phyloP scores from a whole-genome alignment of 2,113 vertebrate genomes.

The Rallus limicola region DNA sequence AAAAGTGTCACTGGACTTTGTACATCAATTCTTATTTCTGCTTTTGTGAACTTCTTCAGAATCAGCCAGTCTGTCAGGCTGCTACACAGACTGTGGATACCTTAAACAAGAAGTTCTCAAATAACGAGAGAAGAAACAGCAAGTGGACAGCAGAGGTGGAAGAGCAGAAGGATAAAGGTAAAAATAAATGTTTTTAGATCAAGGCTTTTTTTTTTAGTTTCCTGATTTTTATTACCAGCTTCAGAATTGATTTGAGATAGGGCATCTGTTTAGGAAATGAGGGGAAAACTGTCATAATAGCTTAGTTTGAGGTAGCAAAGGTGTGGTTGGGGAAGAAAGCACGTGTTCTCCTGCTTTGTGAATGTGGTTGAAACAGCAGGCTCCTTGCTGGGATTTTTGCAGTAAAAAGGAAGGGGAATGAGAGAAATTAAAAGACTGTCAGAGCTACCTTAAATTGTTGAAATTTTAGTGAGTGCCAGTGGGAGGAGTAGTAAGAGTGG shows the following conservation, averaged over 20 bases:
- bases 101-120: conserved; percentile 57
- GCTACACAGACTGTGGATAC: conserved; percentile 69
- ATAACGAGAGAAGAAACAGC: conserved; percentile 70
- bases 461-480: background rate
- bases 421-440: background rate
- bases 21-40: background rate
- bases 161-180: conserved; percentile 80
- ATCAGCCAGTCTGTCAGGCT: conserved; percentile 68
- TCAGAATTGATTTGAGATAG: background rate
- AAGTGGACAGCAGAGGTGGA: conserved; percentile 73
- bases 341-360: background rate
- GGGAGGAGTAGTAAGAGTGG: background rate
- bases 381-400: background rate
- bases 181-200: background rate
- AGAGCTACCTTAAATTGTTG: background rate
- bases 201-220: background rate
- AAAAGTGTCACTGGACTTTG: background rate
- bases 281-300: background rate
- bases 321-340: background rate
- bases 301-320: background rate
- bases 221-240: background rate
- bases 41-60: conserved; percentile 65
- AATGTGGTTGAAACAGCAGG: background rate
- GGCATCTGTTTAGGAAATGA: background rate
- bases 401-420: background rate